Evolutionary conservation across 92 coral and sea anemone genomes (phyloP), one percentile per base, ranked within the genome.

Genomic region (Paragorgia papillata): DNA sequence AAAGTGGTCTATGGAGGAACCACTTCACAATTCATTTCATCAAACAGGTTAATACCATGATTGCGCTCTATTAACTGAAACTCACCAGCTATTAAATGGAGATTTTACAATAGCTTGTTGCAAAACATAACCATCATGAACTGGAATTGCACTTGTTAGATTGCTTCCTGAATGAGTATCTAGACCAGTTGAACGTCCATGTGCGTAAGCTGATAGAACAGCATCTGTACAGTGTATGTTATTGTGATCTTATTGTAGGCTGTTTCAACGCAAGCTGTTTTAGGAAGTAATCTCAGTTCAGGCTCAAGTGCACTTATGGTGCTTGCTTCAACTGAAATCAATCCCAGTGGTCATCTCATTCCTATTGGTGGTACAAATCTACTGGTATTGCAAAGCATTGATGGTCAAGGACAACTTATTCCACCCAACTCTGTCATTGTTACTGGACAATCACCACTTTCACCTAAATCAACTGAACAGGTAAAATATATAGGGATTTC

Each of bases 151-250:
- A 79, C 96, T 93, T 2, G 97, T 93, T 30, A 90, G 91, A 7
- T 96, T 85, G 10, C 96, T 92, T 20, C 97, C 97, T 5, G 97
- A 93, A 68, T 93, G 96, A 44, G 90, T 88, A 0, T 90, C 97
- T 12, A 93, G 81, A 9, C 97, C 96, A 19, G 89, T 93, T 39
- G 96, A 93, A 46, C 97, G 81, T 14, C 97, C 97, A 84, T 93
- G 91, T 13, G 97, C 97, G 88, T 90, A 93, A 33, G 96, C 96
- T 83, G 97, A 76, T 2, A 93, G 76, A 34, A 90, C 97, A 7
- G 97, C 92, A 84, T 90, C 91, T 80, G 90, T 93, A 85, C 97
- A 93, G n/a, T n/a, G n/a, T n/a, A n/a, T n/a, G n/a, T n/a, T n/a
- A n/a, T n/a, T n/a, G n/a, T n/a, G n/a, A n/a, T n/a, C n/a, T n/a